These are phyloP conservation scores for Apistogramma diplotaenia DNA, from an alignment of 2,113 vertebrate species.

Conservation along the genomic window DNA sequence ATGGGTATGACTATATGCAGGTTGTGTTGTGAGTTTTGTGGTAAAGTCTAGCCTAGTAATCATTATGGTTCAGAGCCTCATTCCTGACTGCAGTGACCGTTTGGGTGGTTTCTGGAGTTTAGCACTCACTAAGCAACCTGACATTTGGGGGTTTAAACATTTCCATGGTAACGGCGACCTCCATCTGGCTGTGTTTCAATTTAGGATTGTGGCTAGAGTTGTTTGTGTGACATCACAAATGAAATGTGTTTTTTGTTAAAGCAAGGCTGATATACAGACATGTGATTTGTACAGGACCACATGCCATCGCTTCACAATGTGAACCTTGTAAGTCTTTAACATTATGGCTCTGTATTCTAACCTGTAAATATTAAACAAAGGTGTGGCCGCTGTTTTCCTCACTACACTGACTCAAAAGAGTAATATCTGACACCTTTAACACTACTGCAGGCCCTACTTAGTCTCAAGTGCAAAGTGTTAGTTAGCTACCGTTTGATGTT, in stretches of 20 bases:
- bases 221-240: neutral
- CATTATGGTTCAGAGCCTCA: neutral
- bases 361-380: neutral
- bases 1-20: neutral
- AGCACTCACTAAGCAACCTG: neutral
- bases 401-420: neutral
- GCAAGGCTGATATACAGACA: neutral
- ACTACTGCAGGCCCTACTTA: neutral
- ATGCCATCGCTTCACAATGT: neutral
- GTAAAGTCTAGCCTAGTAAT: neutral
- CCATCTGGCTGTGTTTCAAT: neutral
- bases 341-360: neutral
- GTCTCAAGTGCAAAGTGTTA: neutral
- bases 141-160: neutral
- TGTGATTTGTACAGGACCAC: neutral
- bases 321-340: neutral
- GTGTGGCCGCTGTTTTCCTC: too few species aligned
- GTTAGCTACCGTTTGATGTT: neutral
- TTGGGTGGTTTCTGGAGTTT: neutral
- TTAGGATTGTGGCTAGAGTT: neutral
- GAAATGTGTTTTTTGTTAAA: rapidly evolving
- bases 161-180: neutral
- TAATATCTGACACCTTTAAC: neutral
- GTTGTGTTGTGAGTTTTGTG: neutral
- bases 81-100: neutral